Conservation (phyloP, 2,888 invertebrate species). For the Pammene aurita region DNA sequence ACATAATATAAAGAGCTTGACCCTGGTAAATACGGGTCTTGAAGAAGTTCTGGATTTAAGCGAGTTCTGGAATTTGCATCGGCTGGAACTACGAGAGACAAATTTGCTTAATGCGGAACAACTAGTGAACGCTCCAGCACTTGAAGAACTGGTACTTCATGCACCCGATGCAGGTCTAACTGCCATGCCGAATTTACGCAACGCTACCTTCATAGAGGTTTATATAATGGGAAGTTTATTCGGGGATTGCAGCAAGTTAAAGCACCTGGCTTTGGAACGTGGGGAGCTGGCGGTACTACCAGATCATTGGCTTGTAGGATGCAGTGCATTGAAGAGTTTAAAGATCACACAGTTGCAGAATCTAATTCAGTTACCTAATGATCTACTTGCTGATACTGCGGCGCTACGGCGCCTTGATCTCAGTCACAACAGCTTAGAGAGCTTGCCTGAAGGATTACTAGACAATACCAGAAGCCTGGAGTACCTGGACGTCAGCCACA, state of each 20-base stretch:
- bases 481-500: background rate
- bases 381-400: background rate
- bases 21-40: conserved; percentile 9
- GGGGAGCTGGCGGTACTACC: conserved; percentile 5
- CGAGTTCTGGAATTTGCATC: background rate
- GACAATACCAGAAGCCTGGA: background rate
- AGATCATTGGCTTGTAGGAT: conserved; percentile 14
- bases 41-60: conserved; percentile 8
- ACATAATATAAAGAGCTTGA: background rate
- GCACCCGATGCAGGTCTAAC: conserved; percentile 20
- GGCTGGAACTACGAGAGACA: conserved; percentile 7
- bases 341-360: background rate
- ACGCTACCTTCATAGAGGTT: conserved; percentile 16
- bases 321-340: background rate
- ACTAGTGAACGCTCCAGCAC: background rate
- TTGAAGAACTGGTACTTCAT: conserved; percentile 8
- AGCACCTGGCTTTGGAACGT: conserved; percentile 1
- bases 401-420: background rate
- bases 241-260: conserved; percentile 13
- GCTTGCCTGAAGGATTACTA: background rate
- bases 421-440: conserved; percentile 1
- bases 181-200: background rate
- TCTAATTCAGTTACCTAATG: background rate
- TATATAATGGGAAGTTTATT: conserved; percentile 18
- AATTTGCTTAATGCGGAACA: background rate